Base-by-base conservation (phyloP, 2,888 invertebrate genomes). In the Hirtodrosophila duncani region DNA sequence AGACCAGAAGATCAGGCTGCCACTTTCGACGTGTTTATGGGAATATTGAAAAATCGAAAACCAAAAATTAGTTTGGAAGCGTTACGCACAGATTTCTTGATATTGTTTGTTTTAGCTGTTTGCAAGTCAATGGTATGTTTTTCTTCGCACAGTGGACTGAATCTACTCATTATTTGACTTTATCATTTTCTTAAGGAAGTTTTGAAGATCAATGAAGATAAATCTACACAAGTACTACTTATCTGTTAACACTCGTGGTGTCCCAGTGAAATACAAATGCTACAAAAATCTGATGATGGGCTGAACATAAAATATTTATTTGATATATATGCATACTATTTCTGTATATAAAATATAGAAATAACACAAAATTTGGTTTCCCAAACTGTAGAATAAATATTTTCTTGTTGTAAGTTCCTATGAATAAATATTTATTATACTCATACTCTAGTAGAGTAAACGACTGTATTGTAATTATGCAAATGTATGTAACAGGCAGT, bases 1-100 rank as follows among this genome's bases (percentile, higher is more conserved):
- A n/a, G n/a, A n/a, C n/a, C n/a, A n/a, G 27, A 30, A 41, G 38
- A 20, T 23, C 24, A 17, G 34, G 23, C 52, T 50, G 56, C 55
- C 42, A 53, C 53, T 49, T 46, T 69, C 33, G 71, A 63, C 56
- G 58, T 61, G 67, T 71, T 71, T 79, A 71, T 71, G 59, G 61
- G 64, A 71, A 66, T 69, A 50, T 45, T 30, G 41, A 50, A 50
- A n/a, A n/a, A n/a, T n/a, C n/a, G n/a, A n/a, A n/a, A n/a, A 48
- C 45, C 59, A 29, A 37, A 64, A 57, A 69, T 68, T 65, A 62
- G 57, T 68, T 68, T 55, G 30, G 27, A 31, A 46, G 29, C 31
- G 46, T 55, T n/a, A 7, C 7, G 16, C 17, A 9, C 31, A 10
- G 29, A 6, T 23, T 21, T 21, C 6, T 10, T 21, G 8, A 7